A percentile compares a stretch with the other conserved stretches of the same genome.
phyloP scores from a whole-genome alignment of 2,113 vertebrate species.

The Colistium nudipinnis region DNA sequence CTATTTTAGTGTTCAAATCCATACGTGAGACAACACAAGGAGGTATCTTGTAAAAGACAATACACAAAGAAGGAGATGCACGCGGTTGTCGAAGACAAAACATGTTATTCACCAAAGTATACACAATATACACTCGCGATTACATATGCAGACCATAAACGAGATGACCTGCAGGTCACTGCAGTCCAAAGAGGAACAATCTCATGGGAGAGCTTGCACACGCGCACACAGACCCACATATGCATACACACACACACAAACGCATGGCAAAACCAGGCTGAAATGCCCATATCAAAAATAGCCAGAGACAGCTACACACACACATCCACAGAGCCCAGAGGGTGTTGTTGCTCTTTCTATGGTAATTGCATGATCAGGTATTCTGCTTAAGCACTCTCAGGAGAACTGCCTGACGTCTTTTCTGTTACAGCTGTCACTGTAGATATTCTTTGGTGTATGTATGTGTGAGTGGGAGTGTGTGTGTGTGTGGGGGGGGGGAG shows the following conservation, averaged over 20 bases:
- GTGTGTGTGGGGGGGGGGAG: no score
- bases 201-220: neutral
- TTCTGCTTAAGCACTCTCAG: conserved; percentile 65
- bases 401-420: conserved; percentile 48
- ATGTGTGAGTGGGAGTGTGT: neutral
- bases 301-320: conserved; percentile 1
- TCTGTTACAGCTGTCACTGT: conserved; percentile 47
- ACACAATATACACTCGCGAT: neutral
- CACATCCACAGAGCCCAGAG: conserved; percentile 21
- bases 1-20: no score
- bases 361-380: conserved; percentile 65
- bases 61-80: no score
- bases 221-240: neutral
- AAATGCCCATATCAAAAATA: no score
- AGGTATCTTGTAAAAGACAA: no score
- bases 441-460: neutral
- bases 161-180: conserved; percentile 9
- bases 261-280: no score
- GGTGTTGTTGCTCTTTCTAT: conserved; percentile 63
- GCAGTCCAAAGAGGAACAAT: conserved; percentile 2
- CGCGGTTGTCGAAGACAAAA: no score
- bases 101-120: neutral
- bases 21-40: no score
- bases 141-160: neutral
- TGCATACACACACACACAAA: neutral